Evolutionary conservation across 2,797 vertebrate genomes (phyloP).

Genomic region (Phalloptychus januarius): DNA sequence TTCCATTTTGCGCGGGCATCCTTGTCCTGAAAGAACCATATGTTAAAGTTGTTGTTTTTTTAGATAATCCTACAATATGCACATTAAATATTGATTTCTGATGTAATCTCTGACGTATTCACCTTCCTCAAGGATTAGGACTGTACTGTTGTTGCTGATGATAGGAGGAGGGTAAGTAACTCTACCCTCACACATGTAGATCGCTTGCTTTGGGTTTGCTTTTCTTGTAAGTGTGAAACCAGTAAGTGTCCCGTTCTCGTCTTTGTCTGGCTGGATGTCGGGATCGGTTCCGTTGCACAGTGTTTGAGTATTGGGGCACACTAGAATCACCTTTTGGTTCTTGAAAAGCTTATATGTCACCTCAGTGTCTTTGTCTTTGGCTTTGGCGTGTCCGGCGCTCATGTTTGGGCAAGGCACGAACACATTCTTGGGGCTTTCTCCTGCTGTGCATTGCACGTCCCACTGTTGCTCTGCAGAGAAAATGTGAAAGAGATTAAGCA

Average conservation of each 20-base stretch:
- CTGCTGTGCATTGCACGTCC: rapidly evolving
- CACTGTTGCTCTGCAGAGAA: conserved; percentile 12
- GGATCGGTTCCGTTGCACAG: rapidly evolving
- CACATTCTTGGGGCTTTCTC: background rate
- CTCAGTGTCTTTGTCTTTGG: background rate
- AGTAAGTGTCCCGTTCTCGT: rapidly evolving
- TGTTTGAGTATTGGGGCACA: rapidly evolving
- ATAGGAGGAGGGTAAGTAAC: conserved; percentile 58
- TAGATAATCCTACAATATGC: background rate
- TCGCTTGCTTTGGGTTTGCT: rapidly evolving
- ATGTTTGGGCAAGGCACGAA: conserved; percentile 48
- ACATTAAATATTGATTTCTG: background rate
- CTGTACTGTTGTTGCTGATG: rapidly evolving
- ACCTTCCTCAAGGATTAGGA: conserved; percentile 60
- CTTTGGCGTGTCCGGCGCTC: rapidly evolving
- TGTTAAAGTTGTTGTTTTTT: background rate
- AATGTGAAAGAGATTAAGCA: background rate
- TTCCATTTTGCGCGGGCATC: rapidly evolving
- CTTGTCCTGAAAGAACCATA: conserved; percentile 32
- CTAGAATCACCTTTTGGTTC: rapidly evolving
- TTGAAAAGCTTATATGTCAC: conserved; percentile 18
- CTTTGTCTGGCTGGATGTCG: rapidly evolving
- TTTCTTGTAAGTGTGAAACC: conserved; percentile 31
- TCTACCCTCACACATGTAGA: conserved; percentile 54
- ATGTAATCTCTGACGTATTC: conserved; percentile 6